Base-by-base conservation (phyloP, 2,888 invertebrate species). In the Leptogaster cylindrica region DNA sequence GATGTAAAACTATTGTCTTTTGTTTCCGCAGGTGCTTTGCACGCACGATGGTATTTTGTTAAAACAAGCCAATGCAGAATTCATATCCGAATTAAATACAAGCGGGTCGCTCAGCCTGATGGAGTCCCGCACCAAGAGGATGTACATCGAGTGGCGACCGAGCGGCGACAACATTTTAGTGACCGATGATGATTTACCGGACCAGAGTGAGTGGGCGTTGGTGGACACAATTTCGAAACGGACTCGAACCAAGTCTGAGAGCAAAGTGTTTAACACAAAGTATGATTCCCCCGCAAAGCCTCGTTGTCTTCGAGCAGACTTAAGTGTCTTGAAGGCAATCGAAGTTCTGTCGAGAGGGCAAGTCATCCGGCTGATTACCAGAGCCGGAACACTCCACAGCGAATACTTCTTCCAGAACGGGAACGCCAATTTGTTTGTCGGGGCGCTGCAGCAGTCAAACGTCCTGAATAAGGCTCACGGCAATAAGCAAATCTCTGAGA, bases 351-450 rank as follows among this genome's bases (percentile, higher is more conserved):
- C 82, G 52, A 83, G 83, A 27, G 83, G 83, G 1, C 85, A 86
- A 63, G 83, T 83, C 28, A 78, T 89, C 52, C 84, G 85, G 33
- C 86, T 93, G 72, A 86, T 88, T 73, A 87, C 89, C 72, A 88
- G 88, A 71, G 79, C 77, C 46, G 87, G 89, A 85, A 88, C 52
- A 1, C 52, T 77, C 3, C 79, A 81, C 68, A 77, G 90, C 70
- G 89, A 91, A 3, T 92, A 96, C 76, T 90, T 92, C 77, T 95
- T 96, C 81, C 93, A 93, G 77, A 88, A 91, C 73, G 93, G 92
- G 0, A 93, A 94, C 73, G 92, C 93, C 0, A 91, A 92, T 74
- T 86, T 88, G 65, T 81, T 81, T 69, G 75, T 81, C 12, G 73
- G 76, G 3, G 76, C 76, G 8, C 76, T 81, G 75, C 75, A 76